Evolutionary conservation across 2,113 vertebrate genomes (phyloP).

Genomic region (Megalops atlanticus): DNA sequence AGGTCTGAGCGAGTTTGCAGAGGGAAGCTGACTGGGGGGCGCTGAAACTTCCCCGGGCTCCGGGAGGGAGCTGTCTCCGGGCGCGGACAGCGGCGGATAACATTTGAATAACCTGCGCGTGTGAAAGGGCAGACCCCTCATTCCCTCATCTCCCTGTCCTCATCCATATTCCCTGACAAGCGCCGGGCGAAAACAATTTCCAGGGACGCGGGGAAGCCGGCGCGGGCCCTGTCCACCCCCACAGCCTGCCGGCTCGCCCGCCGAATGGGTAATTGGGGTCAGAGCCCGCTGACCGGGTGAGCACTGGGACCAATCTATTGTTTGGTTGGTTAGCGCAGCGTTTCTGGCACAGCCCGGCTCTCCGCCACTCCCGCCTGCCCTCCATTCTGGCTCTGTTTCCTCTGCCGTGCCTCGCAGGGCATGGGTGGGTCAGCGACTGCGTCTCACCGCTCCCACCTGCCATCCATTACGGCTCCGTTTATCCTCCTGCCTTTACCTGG

Average conservation of each 20-base stretch:
- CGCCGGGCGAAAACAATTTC: slow-evolving; percentile 54
- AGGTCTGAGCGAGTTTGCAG: not conserved
- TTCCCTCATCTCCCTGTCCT: slow-evolving; percentile 63
- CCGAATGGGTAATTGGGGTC: slow-evolving; percentile 83
- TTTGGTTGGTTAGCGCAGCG: slow-evolving; percentile 53
- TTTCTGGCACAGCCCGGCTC: slow-evolving; percentile 43
- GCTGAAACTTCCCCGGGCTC: not conserved
- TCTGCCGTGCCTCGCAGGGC: not conserved
- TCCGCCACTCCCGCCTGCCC: no score
- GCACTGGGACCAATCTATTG: slow-evolving; percentile 55
- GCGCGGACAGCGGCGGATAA: slow-evolving; percentile 31
- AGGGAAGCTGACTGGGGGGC: not conserved
- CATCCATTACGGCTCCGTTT: slow-evolving; percentile 2
- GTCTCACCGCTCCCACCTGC: not conserved
- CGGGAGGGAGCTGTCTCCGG: not conserved
- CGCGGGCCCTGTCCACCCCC: slow-evolving; percentile 18
- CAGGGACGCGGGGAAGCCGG: slow-evolving; percentile 11
- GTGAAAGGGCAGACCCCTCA: slow-evolving; percentile 59
- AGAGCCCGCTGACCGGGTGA: slow-evolving; percentile 64
- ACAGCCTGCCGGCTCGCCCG: slow-evolving; percentile 53
- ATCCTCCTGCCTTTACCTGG: not conserved
- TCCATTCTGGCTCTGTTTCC: not conserved
- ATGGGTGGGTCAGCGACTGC: not conserved
- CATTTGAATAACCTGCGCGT: slow-evolving; percentile 48
- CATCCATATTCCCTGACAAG: slow-evolving; percentile 68